Base-by-base conservation (phyloP, 1,140 invertebrate genomes). In the Rhynchophorus ferrugineus region DNA sequence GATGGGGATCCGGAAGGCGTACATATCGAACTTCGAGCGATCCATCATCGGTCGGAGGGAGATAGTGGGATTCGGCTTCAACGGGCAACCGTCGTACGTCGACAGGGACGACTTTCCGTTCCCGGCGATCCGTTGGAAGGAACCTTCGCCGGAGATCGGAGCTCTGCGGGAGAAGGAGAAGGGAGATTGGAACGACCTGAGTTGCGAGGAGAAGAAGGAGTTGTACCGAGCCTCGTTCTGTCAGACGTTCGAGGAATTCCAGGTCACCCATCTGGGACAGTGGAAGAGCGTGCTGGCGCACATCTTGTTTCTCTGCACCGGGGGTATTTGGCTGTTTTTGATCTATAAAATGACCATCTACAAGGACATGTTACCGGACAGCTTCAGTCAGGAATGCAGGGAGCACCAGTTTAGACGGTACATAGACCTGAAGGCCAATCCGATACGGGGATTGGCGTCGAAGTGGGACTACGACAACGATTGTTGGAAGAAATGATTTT, bases 211-310 rank as follows among this genome's bases (percentile, higher is more conserved):
- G 62, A 97, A 95, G 71, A 97, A 97, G 76, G 75, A 77, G 0
- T 71, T 98, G n/a, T 97, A 98, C 75, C 78, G 95, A 63, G 81
- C 85, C 0, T 91, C 86, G 54, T 97, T 93, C 72, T 85, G 92
- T 64, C 87, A 91, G 68, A 97, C 95, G 8, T 92, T 89, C 67
- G 78, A 84, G 20, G 95, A 97, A 74, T 81, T 95, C 59, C 73
- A 84, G 42, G 89, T 90, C 2, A 82, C 87, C 17, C 83, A 82
- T 21, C 18, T 7, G 3, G 91, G 91, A 2, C 82, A 91, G 64
- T 95, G 91, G 91, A 96, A 95, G 73, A 73, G 72, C 11, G 69
- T 83, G 0, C 0, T 85, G 17, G 89, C 85, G 36, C 3, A 9
- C 3, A 35, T 42, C 8, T 33, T 53, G 0, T 18, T 54, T 0